Evolutionary conservation across 2,113 vertebrate genomes (phyloP), one percentile per base, ranked within the genome.

Genomic region (Otus sunia): DNA sequence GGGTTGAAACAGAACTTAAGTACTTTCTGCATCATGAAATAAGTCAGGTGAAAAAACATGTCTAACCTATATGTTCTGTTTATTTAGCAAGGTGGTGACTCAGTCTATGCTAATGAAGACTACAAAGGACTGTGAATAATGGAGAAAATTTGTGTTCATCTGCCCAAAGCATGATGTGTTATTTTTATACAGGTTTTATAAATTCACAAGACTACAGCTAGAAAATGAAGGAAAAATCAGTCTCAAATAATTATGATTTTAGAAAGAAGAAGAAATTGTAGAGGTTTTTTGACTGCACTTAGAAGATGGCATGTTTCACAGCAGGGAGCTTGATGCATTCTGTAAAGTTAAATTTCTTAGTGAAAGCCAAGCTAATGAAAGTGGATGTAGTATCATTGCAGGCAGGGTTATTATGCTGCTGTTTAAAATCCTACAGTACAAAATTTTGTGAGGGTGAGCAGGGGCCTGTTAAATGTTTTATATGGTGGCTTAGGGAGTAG

Each of bases 171-270:
- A 43, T 11, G 36, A 41, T 68, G 18, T 53, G 36, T 45, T 89
- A 68, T 71, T 93, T 91, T 94, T 86, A 91, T 63, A 89, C 58
- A 68, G 39, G 41, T 66, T 84, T 86, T 94, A 53, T 36, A 73
- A 74, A 87, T 81, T 92, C 86, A 94, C 52, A 49, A 67, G 64
- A 68, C 21, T 81, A 52, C 36, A 49, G 17, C 13, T 81, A 18
- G 14, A 73, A 93, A 94, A 88, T 59, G 43, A 94, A 90, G 22
- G 23, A 63, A 62, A 94, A 96, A 94, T 78, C 76, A 91, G 9
- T 6, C 27, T 68, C 12, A 9, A 83, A 86, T 83, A 90, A 93
- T 80, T 88, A 90, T 86, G 29, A 72, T 87, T 91, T 91, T 43
- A 37, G 53, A 78, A 91, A 85, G 56, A 94, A 58, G 55, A 75